Evolutionary conservation across 1,140 invertebrate genomes (phyloP), one percentile per base, ranked within the genome.

Genomic region (Penaeus chinensis): DNA sequence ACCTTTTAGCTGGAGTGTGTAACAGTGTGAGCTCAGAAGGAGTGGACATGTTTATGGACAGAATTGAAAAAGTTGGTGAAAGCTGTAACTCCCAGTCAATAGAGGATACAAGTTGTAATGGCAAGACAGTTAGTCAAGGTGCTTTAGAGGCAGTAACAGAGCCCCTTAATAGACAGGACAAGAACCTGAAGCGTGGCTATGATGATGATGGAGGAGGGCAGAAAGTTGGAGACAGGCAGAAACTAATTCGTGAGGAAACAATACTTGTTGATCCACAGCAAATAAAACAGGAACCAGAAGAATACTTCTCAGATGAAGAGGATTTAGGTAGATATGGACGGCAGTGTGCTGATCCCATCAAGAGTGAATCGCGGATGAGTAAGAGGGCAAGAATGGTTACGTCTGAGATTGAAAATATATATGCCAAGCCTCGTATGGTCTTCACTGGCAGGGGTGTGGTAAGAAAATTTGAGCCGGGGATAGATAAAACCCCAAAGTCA

Each of bases 351-450:
- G 74, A 83, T 37, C n/a, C 3, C 10, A 42, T 37, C 66, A 83
- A 66, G 61, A 60, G 13, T 37, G 86, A 82, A 27, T 65, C 86
- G 22, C 22, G 86, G 42, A 60, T 69, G 27, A 88, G 80, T 37
- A 88, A 83, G 54, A 83, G 87, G 54, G 87, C 87, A 24, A 88
- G 76, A 66, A 83, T 88, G 81, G 81, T 88, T 19, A 88, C 87
- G 20, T 83, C 87, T 37, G 87, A 88, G 54, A 83, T 88, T 24
- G 87, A 88, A 32, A 88, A 88, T 76, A 80, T 88, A 3, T 88
- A 88, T 66, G 87, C 87, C 13, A 88, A 88, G 27, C 87, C 87
- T 20, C 87, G 87, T 11, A 88, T 88, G 87, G 79, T 88, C 27
- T 88, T 88, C 74, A 88, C 87, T 20, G 87, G 87, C 3, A 65